Conservation (phyloP, 1,140 invertebrate genomes). For the Nymphalis io region DNA sequence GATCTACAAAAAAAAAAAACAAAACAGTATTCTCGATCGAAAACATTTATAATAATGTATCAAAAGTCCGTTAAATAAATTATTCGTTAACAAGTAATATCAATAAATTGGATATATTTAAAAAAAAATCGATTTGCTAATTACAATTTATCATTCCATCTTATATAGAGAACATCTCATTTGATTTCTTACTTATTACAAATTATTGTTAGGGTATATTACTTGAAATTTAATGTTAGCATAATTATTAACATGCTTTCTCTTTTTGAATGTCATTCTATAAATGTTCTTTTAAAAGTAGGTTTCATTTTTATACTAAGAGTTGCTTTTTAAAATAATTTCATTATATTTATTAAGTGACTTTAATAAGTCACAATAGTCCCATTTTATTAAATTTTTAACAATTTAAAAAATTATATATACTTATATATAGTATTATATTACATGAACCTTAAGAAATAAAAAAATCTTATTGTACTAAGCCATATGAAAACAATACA, state of each 20-base stretch:
- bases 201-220: not conserved
- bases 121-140: not conserved
- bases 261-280: not conserved
- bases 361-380: not conserved
- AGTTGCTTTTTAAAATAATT: not conserved
- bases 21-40: not conserved
- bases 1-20: not conserved
- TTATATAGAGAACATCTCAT: slow-evolving; percentile 15
- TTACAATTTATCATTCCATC: slow-evolving; percentile 24
- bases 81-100: too few species aligned
- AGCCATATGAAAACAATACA: not conserved
- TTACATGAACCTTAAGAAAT: not conserved
- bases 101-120: too few species aligned
- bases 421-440: not conserved
- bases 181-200: slow-evolving; percentile 19
- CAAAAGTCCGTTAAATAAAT: not conserved
- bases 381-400: not conserved
- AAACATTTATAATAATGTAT: not conserved
- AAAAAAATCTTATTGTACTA: not conserved
- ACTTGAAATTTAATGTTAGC: not conserved
- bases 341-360: not conserved
- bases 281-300: not conserved
- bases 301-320: not conserved
- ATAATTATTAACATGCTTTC: not conserved
- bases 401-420: not conserved